Percentiles rank a stretch among this genome's conserved stretches.
Evolutionary conservation across 2,113 vertebrate species (phyloP).

Genomic region (Chiloscyllium plagiosum): DNA sequence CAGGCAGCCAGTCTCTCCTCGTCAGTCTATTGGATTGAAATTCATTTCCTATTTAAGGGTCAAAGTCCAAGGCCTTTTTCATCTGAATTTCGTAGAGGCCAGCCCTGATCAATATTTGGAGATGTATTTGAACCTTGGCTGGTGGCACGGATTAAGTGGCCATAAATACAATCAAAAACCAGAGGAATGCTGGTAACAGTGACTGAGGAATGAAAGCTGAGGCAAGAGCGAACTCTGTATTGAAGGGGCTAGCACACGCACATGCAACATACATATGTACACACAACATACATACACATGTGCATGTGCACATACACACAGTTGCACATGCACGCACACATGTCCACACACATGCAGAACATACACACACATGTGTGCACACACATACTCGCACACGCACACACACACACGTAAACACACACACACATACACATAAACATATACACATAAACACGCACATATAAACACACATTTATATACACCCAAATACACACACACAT

Average conservation of each 20-base stretch:
- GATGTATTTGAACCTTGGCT: slow-evolving; percentile 63
- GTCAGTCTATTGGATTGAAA: slow-evolving; percentile 95
- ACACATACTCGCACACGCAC: too few species aligned
- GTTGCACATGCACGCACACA: not conserved
- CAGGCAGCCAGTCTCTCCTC: slow-evolving; percentile 44
- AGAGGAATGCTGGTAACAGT: slow-evolving; percentile 41
- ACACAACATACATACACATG: not conserved
- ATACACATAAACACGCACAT: too few species aligned
- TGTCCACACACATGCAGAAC: too few species aligned
- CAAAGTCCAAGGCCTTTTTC: slow-evolving; percentile 74
- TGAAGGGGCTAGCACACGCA: not conserved
- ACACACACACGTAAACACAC: too few species aligned
- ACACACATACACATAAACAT: too few species aligned
- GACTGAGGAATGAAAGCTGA: slow-evolving; percentile 35
- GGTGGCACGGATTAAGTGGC: slow-evolving; percentile 68
- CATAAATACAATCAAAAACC: slow-evolving; percentile 62
- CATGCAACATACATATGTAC: slow-evolving; percentile 38
- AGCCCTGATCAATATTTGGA: slow-evolving; percentile 79
- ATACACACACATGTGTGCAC: too few species aligned
- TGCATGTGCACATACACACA: slow-evolving; percentile 18
- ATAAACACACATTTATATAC: too few species aligned
- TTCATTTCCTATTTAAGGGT: slow-evolving; percentile 98
- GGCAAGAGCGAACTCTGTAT: rapidly evolving
- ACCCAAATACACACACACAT: too few species aligned
- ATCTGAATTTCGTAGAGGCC: slow-evolving; percentile 68